Base-by-base conservation (phyloP, 2,888 invertebrate species). In the Parnassius apollo region DNA sequence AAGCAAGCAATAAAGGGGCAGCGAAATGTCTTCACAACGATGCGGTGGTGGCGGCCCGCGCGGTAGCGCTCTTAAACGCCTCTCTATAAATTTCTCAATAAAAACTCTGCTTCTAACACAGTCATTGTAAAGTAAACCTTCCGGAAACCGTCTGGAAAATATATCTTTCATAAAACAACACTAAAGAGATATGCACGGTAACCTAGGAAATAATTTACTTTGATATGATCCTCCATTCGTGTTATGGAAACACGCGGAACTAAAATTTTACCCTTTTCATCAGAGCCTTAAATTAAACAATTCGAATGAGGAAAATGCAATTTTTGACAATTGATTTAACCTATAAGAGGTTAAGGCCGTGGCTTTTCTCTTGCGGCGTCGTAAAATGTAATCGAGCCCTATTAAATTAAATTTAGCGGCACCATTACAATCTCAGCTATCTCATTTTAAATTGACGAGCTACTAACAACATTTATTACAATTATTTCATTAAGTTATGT, bases 251-350 rank as follows among this genome's bases (percentile, higher is more conserved):
- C 75, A 71, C 61, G 69, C 77, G 67, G 85, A 83, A 85, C 75
- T 64, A 72, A 71, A 72, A 71, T 83, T 75, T 88, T 84, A 75
- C 71, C 69, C 76, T 68, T 68, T 71, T 56, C 22, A 61, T 65
- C 76, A 86, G 79, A 77, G 79, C 71, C 71, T 67, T 66, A 67
- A 80, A 73, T 85, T 65, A 70, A 71, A 68, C 57, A 69, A 68
- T 64, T 69, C 59, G 57, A 63, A 66, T 66, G 70, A 66, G 66
- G 73, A 77, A 82, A 86, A 88, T 84, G 84, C 76, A 81, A 83
- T 86, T 88, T 89, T 88, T 89, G 86, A 83, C 85, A 87, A 90
- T 90, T 90, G 88, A 89, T 89, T 89, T 87, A 81, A 83, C 81
- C 77, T 75, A 35, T 35, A 73, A 76, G 75, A 86, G 88, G 89